These are phyloP conservation scores for Sebastes fasciatus DNA, from an alignment of 2,113 vertebrate species.

Conservation along the genomic window DNA sequence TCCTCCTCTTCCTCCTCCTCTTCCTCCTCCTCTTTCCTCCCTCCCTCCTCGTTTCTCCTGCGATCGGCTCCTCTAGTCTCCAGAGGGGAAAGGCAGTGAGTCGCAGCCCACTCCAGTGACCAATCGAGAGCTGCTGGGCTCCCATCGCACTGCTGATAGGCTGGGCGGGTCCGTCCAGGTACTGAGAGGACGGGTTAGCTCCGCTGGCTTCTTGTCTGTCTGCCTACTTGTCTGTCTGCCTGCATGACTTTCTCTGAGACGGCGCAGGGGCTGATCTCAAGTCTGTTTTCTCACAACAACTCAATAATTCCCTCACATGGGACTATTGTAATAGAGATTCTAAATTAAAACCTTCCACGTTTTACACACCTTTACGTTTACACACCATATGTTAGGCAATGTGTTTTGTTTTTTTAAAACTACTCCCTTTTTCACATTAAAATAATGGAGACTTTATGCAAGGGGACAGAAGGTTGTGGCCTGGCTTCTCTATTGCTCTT, in stretches of 20 bases:
- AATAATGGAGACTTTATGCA: not conserved
- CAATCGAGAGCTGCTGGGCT: too few species aligned
- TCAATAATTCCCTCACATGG: not conserved
- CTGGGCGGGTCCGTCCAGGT: too few species aligned
- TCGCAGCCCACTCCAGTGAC: too few species aligned
- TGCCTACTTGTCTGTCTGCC: constrained; percentile 53
- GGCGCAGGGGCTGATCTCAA: constrained; percentile 36
- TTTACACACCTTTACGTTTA: not conserved
- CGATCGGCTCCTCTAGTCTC: too few species aligned
- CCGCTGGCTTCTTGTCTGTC: too few species aligned
- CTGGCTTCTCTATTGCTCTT: not conserved
- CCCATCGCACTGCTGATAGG: too few species aligned
- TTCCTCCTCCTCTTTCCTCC: too few species aligned
- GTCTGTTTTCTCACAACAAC: constrained; percentile 13
- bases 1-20: too few species aligned
- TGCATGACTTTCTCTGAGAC: constrained; percentile 52
- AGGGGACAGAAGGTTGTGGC: not conserved
- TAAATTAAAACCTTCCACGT: not conserved
- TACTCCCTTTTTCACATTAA: not conserved
- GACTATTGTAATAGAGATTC: not conserved
- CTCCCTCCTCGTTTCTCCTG: too few species aligned
- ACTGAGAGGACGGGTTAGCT: too few species aligned
- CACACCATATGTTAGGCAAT: not conserved
- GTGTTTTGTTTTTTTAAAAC: not conserved
- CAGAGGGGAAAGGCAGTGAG: too few species aligned